Percentiles rank a stretch among this genome's conserved stretches.
phyloP scores from a whole-genome alignment of 2,797 vertebrate genomes.

The Anabas testudineus region DNA sequence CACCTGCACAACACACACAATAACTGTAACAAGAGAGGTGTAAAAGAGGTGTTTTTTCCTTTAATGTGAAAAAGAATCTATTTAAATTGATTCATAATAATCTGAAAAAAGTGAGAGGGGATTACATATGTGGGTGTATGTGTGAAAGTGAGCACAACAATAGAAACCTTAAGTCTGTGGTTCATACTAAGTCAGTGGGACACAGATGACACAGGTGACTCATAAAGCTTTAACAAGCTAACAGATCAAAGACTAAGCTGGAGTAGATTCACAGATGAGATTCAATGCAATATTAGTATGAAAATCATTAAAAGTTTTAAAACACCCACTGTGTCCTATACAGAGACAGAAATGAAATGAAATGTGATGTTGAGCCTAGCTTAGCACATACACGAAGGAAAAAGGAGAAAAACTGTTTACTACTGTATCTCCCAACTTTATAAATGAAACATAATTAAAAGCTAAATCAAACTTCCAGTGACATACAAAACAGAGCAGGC shows the following conservation, averaged over 20 bases:
- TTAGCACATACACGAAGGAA: not conserved
- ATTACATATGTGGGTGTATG: slow-evolving; percentile 1
- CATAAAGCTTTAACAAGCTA: not conserved
- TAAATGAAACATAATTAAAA: too few species aligned
- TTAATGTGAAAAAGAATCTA: too few species aligned
- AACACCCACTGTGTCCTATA: too few species aligned
- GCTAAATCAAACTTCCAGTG: too few species aligned
- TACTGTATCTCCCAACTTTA: too few species aligned
- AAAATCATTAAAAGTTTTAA: too few species aligned
- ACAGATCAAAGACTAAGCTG: not conserved
- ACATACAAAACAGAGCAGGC: too few species aligned
- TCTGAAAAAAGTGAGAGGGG: not conserved
- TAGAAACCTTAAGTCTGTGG: not conserved
- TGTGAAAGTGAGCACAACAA: slow-evolving; percentile 16
- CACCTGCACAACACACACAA: slow-evolving; percentile 83
- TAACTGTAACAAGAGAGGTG: not conserved
- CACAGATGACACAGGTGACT: not conserved
- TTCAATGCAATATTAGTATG: too few species aligned
- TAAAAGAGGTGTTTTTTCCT: too few species aligned
- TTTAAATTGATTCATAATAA: not conserved
- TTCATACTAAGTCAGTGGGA: not conserved
- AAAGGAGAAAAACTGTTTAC: not conserved
- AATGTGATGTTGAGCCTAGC: not conserved
- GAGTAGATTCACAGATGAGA: too few species aligned
- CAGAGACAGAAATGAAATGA: too few species aligned